Percentiles rank a stretch among this genome's conserved stretches.
These are phyloP conservation scores for Sapayoa aenigma DNA, from an alignment of 2,113 vertebrate species.

Conservation along the genomic window DNA sequence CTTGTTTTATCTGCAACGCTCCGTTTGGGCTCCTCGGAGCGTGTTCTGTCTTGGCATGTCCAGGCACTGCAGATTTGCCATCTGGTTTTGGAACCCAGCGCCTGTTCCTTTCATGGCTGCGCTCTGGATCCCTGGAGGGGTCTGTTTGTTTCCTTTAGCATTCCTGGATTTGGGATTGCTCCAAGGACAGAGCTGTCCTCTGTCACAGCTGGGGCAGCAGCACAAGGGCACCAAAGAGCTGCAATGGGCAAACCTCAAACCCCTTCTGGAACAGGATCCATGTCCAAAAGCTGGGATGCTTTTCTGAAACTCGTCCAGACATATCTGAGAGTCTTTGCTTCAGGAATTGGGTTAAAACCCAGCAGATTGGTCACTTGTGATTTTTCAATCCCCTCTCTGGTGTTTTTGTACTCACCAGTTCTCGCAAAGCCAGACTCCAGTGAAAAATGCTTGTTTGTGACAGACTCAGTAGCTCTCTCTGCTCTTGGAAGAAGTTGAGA, in stretches of 20 bases:
- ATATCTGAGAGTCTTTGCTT: conserved; percentile 10
- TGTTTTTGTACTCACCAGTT: not conserved
- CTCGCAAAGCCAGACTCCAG: not conserved
- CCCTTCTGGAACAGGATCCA: not conserved
- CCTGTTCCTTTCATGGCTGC: not conserved
- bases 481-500: not conserved
- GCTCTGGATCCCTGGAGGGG: not conserved
- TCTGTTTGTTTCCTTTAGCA: conserved; percentile 2
- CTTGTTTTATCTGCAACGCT: conserved; percentile 27
- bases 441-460: not conserved
- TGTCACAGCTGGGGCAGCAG: not conserved
- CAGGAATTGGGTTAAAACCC: not conserved
- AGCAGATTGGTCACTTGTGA: not conserved
- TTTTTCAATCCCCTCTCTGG: not conserved
- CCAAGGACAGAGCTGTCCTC: not conserved
- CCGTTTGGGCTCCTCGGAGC: not conserved
- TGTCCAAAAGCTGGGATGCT: not conserved
- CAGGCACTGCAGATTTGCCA: not conserved
- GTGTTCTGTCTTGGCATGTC: not conserved
- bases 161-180: not conserved
- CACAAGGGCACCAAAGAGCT: conserved; percentile 19
- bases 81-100: not conserved
- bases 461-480: not conserved
- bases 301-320: conserved; percentile 26
- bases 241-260: not conserved